These are phyloP conservation scores for Hylaea fasciaria DNA, from an alignment of 2,888 invertebrate genomes.

Conservation along the genomic window DNA sequence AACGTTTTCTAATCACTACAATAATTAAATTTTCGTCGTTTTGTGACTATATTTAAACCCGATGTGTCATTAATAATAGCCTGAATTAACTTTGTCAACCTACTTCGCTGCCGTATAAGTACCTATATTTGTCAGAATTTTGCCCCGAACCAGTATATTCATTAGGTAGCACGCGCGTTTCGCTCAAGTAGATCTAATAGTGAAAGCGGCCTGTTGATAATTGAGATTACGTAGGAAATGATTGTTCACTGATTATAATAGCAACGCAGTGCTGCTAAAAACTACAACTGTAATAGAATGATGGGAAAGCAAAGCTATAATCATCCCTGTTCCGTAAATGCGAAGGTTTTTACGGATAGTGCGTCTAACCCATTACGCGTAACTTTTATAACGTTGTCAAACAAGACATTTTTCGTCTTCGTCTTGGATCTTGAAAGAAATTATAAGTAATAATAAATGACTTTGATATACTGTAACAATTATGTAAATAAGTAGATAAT, in stretches of 20 bases:
- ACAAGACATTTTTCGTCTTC: too few species aligned
- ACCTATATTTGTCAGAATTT: constrained; percentile 2
- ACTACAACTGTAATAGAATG: constrained; percentile 4
- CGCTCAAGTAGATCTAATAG: constrained; percentile 59
- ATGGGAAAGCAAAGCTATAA: constrained; percentile 13
- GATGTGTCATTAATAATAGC: neutral
- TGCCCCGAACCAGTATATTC: constrained; percentile 2
- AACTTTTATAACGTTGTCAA: neutral
- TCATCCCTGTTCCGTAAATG: constrained; percentile 32
- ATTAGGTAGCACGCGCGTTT: constrained; percentile 41
- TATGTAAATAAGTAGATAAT: too few species aligned
- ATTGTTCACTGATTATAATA: constrained; percentile 46
- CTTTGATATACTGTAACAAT: too few species aligned
- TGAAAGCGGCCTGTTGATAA: constrained; percentile 57
- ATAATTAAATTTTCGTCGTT: too few species aligned
- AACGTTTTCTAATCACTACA: too few species aligned
- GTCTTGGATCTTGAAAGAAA: too few species aligned
- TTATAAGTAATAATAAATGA: too few species aligned
- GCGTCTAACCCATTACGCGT: neutral
- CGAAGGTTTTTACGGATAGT: constrained; percentile 25
- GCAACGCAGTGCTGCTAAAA: constrained; percentile 32
- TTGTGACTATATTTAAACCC: too few species aligned
- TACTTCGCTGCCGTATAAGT: neutral
- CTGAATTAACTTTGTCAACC: neutral
- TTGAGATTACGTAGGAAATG: constrained; percentile 48